Percentiles rank a stretch among this genome's conserved stretches.
phyloP scores from a whole-genome alignment of 2,113 vertebrate species.

The Podilymbus podiceps region DNA sequence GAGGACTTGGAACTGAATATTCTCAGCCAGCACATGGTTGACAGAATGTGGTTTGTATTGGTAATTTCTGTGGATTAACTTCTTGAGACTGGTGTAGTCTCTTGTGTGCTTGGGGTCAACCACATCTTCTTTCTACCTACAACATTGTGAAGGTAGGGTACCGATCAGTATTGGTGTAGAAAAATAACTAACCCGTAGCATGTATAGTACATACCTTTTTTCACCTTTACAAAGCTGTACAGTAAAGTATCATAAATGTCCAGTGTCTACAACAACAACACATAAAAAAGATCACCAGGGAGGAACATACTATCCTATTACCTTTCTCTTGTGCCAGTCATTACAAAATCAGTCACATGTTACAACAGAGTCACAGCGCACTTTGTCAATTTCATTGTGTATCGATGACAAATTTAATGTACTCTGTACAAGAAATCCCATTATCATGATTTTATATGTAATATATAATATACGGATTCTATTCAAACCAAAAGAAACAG shows the following conservation, averaged over 20 bases:
- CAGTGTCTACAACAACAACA: neutral
- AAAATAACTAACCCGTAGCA: neutral
- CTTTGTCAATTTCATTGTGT: slow-evolving; percentile 3
- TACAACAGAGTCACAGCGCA: neutral
- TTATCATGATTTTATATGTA: neutral
- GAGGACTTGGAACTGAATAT: neutral
- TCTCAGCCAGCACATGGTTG: neutral
- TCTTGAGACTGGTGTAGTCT: neutral
- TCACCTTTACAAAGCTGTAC: neutral
- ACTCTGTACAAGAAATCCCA: neutral
- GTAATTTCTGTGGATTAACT: neutral
- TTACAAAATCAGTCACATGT: neutral
- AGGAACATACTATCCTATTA: neutral
- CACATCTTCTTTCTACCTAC: neutral
- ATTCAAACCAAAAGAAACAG: neutral
- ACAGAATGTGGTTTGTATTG: neutral
- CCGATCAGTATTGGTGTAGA: fast-evolving
- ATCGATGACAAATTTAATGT: slow-evolving; percentile 5
- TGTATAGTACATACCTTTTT: neutral
- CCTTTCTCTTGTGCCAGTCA: neutral
- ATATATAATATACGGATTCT: neutral
- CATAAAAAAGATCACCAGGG: neutral
- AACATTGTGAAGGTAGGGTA: neutral
- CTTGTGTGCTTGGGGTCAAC: neutral
- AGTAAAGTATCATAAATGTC: neutral